A percentile compares a stretch with the other conserved stretches of the same genome.
These are phyloP conservation scores for Pelochelys cantorii DNA, from an alignment of 2,797 vertebrate genomes.

Conservation along the genomic window DNA sequence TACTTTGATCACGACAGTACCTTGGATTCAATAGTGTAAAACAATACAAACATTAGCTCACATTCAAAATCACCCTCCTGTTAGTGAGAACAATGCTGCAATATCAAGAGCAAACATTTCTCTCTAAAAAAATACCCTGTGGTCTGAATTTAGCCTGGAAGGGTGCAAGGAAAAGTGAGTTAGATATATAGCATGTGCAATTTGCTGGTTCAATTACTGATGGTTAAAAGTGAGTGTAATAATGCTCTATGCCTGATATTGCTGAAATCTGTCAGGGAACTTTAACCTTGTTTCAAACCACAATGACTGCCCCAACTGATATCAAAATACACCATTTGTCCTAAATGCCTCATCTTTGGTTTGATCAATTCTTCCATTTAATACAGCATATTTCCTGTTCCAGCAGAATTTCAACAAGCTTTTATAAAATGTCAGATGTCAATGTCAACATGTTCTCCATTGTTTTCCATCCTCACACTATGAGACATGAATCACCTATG, in stretches of 20 bases:
- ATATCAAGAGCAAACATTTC: slow-evolving; percentile 17
- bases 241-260: slow-evolving; percentile 37
- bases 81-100: background rate
- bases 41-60: background rate
- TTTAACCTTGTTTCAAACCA: background rate
- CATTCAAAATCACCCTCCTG: background rate
- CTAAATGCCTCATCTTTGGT: slow-evolving; percentile 21
- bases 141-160: slow-evolving; percentile 41
- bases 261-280: slow-evolving; percentile 13
- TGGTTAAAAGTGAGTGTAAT: slow-evolving; percentile 27
- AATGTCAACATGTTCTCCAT: background rate
- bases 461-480: background rate
- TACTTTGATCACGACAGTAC: background rate
- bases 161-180: slow-evolving; percentile 27
- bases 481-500: background rate
- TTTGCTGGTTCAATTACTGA: background rate
- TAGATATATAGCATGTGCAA: background rate
- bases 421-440: background rate
- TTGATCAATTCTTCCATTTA: slow-evolving; percentile 28
- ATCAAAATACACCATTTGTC: slow-evolving; percentile 11
- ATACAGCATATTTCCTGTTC: background rate
- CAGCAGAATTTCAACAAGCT: background rate
- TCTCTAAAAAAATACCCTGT: background rate
- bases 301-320: background rate
- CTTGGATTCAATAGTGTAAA: background rate